Percentiles rank a stretch among this genome's conserved stretches.
phyloP scores from a whole-genome alignment of 2,888 invertebrate genomes.

The Microctonus brassicae region DNA sequence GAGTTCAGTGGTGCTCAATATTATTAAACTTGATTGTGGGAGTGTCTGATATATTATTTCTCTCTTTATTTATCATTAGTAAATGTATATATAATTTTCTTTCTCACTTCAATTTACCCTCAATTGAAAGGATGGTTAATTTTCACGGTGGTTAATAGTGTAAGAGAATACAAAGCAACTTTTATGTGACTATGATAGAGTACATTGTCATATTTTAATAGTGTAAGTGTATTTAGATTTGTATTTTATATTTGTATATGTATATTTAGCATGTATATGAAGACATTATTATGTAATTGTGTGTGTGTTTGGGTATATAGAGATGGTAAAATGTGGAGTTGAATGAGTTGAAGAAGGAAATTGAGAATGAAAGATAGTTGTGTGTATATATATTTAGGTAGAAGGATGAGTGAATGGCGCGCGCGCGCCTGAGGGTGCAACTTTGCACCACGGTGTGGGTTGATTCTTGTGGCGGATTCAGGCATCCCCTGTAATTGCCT shows the following conservation, averaged over 20 bases:
- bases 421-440: slow-evolving; percentile 46
- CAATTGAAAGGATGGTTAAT: slow-evolving; percentile 42
- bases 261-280: no score
- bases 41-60: slow-evolving; percentile 28
- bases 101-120: slow-evolving; percentile 28
- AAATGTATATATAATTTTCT: slow-evolving; percentile 1
- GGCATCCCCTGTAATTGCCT: slow-evolving; percentile 67
- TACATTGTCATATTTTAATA: slow-evolving; percentile 11
- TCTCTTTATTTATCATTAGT: slow-evolving; percentile 14
- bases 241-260: no score
- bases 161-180: no score
- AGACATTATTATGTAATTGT: not conserved
- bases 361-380: slow-evolving; percentile 15
- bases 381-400: slow-evolving; percentile 13
- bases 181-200: slow-evolving; percentile 28
- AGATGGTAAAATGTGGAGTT: slow-evolving; percentile 24
- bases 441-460: slow-evolving; percentile 51
- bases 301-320: slow-evolving; percentile 34
- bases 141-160: slow-evolving; percentile 40
- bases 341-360: slow-evolving; percentile 26
- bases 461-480: slow-evolving; percentile 68
- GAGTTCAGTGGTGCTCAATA: slow-evolving; percentile 65
- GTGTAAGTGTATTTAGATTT: no score
- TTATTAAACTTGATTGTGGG: slow-evolving; percentile 30
- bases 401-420: slow-evolving; percentile 30